These are phyloP conservation scores for Anoura caudifer DNA, from an alignment of 2,113 vertebrate species.

Conservation along the genomic window DNA sequence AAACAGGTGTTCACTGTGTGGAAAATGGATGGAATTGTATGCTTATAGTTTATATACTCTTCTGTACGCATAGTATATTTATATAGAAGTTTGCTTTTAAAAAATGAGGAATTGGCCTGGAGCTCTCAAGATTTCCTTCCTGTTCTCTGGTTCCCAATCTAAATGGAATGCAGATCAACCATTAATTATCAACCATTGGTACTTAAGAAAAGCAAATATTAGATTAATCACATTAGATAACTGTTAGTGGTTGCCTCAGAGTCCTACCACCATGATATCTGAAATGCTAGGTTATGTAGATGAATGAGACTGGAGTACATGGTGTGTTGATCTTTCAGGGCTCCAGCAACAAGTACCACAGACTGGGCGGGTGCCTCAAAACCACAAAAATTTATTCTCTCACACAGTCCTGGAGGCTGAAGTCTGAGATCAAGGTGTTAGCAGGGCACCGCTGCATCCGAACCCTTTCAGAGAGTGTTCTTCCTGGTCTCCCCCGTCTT, in stretches of 20 bases:
- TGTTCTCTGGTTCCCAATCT: background rate
- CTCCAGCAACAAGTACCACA: background rate
- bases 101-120: background rate
- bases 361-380: background rate
- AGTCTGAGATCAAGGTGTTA: background rate
- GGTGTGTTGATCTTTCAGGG: background rate
- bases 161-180: background rate
- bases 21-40: background rate
- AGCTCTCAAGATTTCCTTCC: background rate
- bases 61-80: background rate
- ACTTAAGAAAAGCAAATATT: background rate
- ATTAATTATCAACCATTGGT: background rate
- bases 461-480: background rate
- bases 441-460: too few relatives aligned
- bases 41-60: background rate
- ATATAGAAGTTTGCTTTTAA: background rate
- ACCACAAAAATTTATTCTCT: too few relatives aligned
- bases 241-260: background rate
- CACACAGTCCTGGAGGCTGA: background rate
- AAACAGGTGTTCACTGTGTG: background rate
- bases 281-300: background rate
- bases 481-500: background rate
- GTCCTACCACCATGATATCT: background rate
- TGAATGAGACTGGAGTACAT: background rate
- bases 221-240: background rate